phyloP scores from a whole-genome alignment of 2,888 invertebrate species.

The Brachyptera risi region DNA sequence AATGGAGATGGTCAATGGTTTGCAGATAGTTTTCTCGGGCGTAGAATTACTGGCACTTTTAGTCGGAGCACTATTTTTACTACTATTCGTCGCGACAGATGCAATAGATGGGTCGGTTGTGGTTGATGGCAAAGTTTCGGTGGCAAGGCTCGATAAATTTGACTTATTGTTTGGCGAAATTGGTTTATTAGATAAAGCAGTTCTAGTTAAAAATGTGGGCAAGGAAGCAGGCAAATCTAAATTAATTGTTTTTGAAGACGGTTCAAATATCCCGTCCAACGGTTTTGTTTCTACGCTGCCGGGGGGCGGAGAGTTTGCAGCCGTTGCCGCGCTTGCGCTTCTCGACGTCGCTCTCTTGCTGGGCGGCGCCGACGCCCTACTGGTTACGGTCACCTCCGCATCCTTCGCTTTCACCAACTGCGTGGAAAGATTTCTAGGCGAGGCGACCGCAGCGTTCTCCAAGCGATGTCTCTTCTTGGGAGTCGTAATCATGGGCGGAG shows the following conservation, averaged over 20 bases:
- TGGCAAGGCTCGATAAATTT: background rate
- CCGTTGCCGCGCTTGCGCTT: constrained; percentile 53
- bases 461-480: constrained; percentile 70
- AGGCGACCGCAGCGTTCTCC: constrained; percentile 43
- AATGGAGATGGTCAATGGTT: background rate
- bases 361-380: constrained; percentile 45
- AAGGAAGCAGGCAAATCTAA: background rate
- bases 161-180: constrained; percentile 15
- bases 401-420: constrained; percentile 45
- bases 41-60: background rate
- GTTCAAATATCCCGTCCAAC: constrained; percentile 7
- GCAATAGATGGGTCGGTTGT: background rate
- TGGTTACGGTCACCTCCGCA: constrained; percentile 51
- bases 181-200: constrained; percentile 15
- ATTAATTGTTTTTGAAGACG: background rate
- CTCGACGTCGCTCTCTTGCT: constrained; percentile 48
- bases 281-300: background rate
- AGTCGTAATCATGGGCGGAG: constrained; percentile 49
- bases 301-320: background rate
- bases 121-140: background rate
- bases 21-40: background rate
- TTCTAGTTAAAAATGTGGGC: background rate
- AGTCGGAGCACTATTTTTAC: background rate
- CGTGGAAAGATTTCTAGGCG: constrained; percentile 47
- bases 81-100: background rate